Conservation (phyloP, 2,113 vertebrate genomes). For the Spea bombifrons region DNA sequence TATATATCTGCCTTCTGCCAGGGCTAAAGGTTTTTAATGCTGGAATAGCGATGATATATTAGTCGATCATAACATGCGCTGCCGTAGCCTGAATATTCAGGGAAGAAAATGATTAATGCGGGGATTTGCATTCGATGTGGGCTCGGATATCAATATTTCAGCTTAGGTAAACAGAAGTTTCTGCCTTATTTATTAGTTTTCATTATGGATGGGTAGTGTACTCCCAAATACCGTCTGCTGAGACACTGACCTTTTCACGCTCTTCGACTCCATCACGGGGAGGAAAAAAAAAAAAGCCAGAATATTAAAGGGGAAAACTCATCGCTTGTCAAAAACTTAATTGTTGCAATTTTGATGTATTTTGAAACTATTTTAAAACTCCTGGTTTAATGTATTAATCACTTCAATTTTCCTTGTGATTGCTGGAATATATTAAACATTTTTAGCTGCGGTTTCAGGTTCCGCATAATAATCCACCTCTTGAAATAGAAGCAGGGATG, state of each 20-base stretch:
- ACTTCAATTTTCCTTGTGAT: constrained; percentile 53
- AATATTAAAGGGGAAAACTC: constrained; percentile 67
- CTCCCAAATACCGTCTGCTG: constrained; percentile 52
- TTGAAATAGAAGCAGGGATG: too few species aligned
- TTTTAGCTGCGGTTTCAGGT: too few species aligned
- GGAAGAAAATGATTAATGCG: constrained; percentile 57
- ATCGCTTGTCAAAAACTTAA: constrained; percentile 64
- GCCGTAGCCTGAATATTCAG: constrained; percentile 57
- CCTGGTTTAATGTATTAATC: constrained; percentile 63
- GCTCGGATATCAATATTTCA: constrained; percentile 70
- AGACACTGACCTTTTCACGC: constrained; percentile 66
- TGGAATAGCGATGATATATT: constrained; percentile 66
- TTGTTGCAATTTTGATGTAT: constrained; percentile 68
- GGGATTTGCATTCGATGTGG: constrained; percentile 66
- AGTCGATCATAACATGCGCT: constrained; percentile 46
- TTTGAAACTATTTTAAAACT: constrained; percentile 69
- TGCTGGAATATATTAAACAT: not conserved
- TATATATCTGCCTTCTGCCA: constrained; percentile 59
- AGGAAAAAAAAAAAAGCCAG: constrained; percentile 62
- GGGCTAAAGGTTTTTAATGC: constrained; percentile 57
- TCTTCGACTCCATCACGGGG: constrained; percentile 65
- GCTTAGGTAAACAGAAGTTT: constrained; percentile 71
- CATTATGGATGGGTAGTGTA: constrained; percentile 68
- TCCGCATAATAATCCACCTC: too few species aligned
- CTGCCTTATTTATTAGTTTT: constrained; percentile 78